Conservation (phyloP, 2,113 vertebrate species). For the Oreotrochilus melanogaster region DNA sequence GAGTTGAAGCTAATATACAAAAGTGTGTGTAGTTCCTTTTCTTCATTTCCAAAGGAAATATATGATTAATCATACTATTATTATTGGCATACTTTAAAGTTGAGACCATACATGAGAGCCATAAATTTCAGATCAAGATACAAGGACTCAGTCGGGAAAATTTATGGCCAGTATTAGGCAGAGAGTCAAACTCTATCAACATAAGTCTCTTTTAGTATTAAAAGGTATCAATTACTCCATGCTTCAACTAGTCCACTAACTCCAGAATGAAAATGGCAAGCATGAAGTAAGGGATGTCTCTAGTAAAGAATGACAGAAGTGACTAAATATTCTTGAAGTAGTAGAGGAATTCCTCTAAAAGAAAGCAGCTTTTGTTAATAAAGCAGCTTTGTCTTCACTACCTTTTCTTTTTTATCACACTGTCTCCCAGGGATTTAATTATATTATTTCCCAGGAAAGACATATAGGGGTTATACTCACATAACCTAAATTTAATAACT, state of each 20-base stretch:
- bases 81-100: not conserved
- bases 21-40: not conserved
- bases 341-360: not conserved
- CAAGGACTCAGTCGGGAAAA: not conserved
- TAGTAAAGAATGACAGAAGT: not conserved
- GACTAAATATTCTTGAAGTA: not conserved
- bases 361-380: not conserved
- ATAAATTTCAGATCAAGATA: not conserved
- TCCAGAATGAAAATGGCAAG: not conserved
- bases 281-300: not conserved
- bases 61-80: not conserved
- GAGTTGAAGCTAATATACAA: not conserved
- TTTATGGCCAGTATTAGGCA: not conserved
- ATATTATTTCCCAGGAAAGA: not conserved
- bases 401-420: not conserved
- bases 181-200: not conserved
- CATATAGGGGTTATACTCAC: not conserved
- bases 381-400: not conserved
- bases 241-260: not conserved
- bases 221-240: not conserved
- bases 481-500: not conserved
- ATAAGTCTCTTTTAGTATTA: not conserved
- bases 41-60: not conserved
- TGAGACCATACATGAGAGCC: not conserved
- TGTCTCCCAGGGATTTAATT: not conserved